Conservation (phyloP, 2,888 invertebrate species). For the Oligia latruncula region DNA sequence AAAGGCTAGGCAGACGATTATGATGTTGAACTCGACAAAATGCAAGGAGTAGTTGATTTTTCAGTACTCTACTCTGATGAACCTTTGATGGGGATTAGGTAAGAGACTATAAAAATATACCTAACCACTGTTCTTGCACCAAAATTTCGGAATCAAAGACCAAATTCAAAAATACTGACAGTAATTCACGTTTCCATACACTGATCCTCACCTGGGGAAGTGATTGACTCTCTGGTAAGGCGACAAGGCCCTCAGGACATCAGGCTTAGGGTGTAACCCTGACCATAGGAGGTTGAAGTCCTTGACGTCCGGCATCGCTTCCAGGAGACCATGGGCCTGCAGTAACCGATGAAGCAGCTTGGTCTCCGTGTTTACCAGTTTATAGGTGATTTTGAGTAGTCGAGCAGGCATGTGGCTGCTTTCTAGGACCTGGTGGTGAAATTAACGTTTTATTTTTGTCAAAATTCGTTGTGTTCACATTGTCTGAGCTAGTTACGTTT, state of each 20-base stretch:
- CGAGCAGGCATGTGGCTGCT: slow-evolving; percentile 91
- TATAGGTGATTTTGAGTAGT: slow-evolving; percentile 94
- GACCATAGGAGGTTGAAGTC: slow-evolving; percentile 98
- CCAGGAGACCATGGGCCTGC: slow-evolving; percentile 94
- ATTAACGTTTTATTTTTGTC: neutral
- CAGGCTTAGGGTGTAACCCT: slow-evolving; percentile 97
- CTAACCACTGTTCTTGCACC: neutral
- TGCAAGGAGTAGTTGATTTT: neutral
- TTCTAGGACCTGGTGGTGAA: slow-evolving; percentile 79
- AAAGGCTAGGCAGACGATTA: neutral
- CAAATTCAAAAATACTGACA: slow-evolving; percentile 63
- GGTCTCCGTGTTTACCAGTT: slow-evolving; percentile 95
- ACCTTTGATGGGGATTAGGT: neutral
- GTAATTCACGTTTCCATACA: slow-evolving; percentile 51
- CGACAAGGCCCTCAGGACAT: slow-evolving; percentile 94
- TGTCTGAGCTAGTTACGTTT: neutral
- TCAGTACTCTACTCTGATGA: neutral
- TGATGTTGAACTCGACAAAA: neutral
- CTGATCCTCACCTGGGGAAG: slow-evolving; percentile 93
- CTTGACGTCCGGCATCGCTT: slow-evolving; percentile 90
- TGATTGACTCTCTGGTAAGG: slow-evolving; percentile 99
- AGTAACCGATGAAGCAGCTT: slow-evolving; percentile 94
- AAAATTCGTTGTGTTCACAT: neutral
- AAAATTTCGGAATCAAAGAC: neutral
- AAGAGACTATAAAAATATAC: neutral